phyloP scores from a whole-genome alignment of 2,888 invertebrate genomes.

The Latrodectus elegans region DNA sequence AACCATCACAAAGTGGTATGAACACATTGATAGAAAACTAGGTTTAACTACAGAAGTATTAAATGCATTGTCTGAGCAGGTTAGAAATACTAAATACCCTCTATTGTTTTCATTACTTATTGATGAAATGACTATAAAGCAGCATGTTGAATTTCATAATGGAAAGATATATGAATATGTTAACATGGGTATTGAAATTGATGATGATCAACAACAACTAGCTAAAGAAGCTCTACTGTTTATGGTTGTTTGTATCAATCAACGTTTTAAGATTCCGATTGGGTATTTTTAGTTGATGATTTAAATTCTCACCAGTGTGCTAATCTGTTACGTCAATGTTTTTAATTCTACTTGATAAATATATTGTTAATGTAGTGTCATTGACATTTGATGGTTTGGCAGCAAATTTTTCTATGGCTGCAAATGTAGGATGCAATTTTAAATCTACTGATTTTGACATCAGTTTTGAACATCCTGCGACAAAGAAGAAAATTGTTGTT shows the following conservation, averaged over 20 bases:
- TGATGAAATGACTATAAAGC: constrained; percentile 12
- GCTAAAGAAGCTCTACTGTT: not conserved
- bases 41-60: too few relatives aligned
- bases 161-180: not conserved
- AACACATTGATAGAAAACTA: too few relatives aligned
- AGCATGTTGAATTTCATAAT: not conserved
- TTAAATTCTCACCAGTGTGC: not conserved
- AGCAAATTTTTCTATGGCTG: constrained; percentile 27
- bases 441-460: not conserved
- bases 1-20: too few relatives aligned
- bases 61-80: too few relatives aligned
- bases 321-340: not conserved
- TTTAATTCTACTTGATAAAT: not conserved
- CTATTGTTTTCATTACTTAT: not conserved
- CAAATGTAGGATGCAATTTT: constrained; percentile 9
- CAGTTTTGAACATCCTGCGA: constrained; percentile 10
- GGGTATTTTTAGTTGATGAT: constrained; percentile 5
- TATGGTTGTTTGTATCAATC: constrained; percentile 7
- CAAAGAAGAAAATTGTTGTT: not conserved
- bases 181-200: not conserved
- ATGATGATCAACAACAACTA: not conserved
- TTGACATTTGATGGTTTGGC: constrained; percentile 22
- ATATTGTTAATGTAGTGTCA: too few relatives aligned
- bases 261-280: not conserved
- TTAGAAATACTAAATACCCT: too few relatives aligned